A percentile compares a stretch with the other conserved stretches of the same genome.
Evolutionary conservation across 2,888 invertebrate genomes (phyloP).

Genomic region (Clepsis dumicolana): DNA sequence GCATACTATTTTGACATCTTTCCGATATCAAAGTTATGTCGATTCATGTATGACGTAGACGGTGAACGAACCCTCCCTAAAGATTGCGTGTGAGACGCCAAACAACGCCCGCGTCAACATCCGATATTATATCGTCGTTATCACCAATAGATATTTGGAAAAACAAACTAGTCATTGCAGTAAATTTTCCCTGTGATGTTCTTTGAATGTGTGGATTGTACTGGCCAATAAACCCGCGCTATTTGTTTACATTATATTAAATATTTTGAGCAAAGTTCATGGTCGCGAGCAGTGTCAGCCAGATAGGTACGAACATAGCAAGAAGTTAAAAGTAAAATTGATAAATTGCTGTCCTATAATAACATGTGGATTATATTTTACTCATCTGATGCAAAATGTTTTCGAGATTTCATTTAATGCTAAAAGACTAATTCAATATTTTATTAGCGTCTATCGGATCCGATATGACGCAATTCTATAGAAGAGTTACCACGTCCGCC

Average conservation of each 20-base stretch:
- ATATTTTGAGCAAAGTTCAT: conserved; percentile 10
- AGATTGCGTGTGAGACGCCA: conserved; percentile 25
- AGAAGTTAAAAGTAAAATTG: conserved; percentile 1
- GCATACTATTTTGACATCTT: not conserved
- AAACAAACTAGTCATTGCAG: conserved; percentile 15
- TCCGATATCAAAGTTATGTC: not conserved
- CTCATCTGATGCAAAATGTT: conserved; percentile 57
- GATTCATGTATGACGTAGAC: conserved; percentile 53
- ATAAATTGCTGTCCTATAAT: conserved; percentile 5
- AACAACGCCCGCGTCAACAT: conserved; percentile 37
- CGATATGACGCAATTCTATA: conserved; percentile 57
- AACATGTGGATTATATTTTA: conserved; percentile 16
- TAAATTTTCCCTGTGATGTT: conserved; percentile 15
- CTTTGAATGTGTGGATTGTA: not conserved
- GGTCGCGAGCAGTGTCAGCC: not conserved
- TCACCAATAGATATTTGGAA: conserved; percentile 19
- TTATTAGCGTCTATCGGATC: conserved; percentile 39
- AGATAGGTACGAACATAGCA: not conserved
- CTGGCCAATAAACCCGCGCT: conserved; percentile 16
- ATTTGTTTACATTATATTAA: conserved; percentile 1
- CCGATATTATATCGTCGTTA: conserved; percentile 27
- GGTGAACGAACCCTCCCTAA: conserved; percentile 61
- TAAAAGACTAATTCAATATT: conserved; percentile 30
- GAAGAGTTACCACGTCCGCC: conserved; percentile 45
- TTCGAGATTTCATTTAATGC: conserved; percentile 53